These are phyloP conservation scores for Keiferia lycopersicella DNA, from an alignment of 2,888 invertebrate species.

Conservation along the genomic window DNA sequence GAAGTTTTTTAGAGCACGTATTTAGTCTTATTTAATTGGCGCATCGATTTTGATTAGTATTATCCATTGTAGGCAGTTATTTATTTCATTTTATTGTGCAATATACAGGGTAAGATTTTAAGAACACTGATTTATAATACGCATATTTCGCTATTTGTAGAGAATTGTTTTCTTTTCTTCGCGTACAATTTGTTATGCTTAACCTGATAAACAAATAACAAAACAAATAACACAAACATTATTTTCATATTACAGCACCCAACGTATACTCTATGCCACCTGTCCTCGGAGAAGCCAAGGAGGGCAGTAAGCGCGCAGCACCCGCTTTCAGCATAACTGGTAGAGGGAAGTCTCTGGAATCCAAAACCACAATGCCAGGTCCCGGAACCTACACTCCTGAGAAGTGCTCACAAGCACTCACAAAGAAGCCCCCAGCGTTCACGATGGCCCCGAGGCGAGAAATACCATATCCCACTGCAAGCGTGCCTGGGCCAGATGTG, in stretches of 20 bases:
- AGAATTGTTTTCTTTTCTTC: too few relatives aligned
- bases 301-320: conserved; percentile 84
- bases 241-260: conserved; percentile 83
- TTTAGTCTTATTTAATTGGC: background rate
- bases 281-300: conserved; percentile 83
- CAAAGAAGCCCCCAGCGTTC: conserved; percentile 87
- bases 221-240: background rate
- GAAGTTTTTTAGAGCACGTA: too few relatives aligned
- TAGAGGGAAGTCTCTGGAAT: conserved; percentile 83
- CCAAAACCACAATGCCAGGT: conserved; percentile 84
- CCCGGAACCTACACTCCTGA: conserved; percentile 89
- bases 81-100: background rate
- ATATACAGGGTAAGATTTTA: too few relatives aligned
- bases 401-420: conserved; percentile 68
- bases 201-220: background rate
- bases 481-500: conserved; percentile 82
- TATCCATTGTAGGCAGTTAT: background rate
- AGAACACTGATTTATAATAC: too few relatives aligned
- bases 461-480: conserved; percentile 58
- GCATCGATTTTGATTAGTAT: background rate
- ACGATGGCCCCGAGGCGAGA: conserved; percentile 87
- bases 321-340: conserved; percentile 95
- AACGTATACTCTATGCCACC: conserved; percentile 94
- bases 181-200: too few relatives aligned
- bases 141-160: too few relatives aligned